Conservation (phyloP, 1,140 invertebrate genomes). For the Bombus pascuorum region DNA sequence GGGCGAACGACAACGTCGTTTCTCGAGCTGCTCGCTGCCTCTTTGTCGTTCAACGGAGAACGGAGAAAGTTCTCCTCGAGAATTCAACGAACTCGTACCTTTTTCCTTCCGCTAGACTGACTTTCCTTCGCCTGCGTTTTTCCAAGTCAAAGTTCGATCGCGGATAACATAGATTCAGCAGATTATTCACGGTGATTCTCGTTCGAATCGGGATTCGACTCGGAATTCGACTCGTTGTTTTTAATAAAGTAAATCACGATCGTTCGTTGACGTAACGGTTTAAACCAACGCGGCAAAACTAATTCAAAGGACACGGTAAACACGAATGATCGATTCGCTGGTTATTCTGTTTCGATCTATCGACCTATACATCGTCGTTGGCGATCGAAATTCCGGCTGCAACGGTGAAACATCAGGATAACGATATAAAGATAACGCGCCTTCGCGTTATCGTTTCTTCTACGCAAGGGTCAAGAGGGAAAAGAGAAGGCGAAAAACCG, state of each 20-base stretch:
- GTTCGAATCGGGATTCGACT: not conserved
- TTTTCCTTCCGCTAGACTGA: not conserved
- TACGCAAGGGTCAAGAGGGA: too few relatives aligned
- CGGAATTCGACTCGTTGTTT: too few relatives aligned
- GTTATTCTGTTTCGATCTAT: not conserved
- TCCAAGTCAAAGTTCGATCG: not conserved
- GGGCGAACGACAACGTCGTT: not conserved
- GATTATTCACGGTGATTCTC: not conserved
- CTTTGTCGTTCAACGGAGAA: not conserved
- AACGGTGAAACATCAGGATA: not conserved
- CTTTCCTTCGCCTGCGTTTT: not conserved
- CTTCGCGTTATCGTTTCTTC: not conserved
- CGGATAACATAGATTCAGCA: not conserved
- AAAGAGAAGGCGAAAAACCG: not conserved
- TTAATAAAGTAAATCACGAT: too few relatives aligned
- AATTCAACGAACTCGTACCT: not conserved
- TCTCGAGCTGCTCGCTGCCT: not conserved
- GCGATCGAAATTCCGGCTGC: not conserved
- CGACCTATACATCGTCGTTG: rapidly evolving
- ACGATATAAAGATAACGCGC: not conserved
- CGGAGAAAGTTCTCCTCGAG: not conserved
- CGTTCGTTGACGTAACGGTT: not conserved
- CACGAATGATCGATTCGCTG: not conserved
- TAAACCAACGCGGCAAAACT: not conserved
- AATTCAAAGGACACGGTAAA: not conserved